Base-by-base conservation (phyloP, 2,888 invertebrate species). In the Diloba caeruleocephala region DNA sequence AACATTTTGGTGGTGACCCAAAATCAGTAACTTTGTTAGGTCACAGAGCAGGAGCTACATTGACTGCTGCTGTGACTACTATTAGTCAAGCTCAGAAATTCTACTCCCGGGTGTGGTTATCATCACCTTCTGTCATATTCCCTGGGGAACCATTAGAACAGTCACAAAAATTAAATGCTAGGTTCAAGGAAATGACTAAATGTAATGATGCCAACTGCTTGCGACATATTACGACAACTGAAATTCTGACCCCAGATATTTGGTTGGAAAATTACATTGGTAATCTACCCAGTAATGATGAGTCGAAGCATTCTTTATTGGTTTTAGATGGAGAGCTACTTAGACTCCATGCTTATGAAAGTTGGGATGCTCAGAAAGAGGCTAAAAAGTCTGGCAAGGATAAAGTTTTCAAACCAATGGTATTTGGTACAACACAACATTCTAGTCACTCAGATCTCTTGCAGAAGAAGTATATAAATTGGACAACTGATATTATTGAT, bases 21-120 rank as follows among this genome's bases (percentile, higher is more conserved):
- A 90, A 94, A 0, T 94, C 96, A 2, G 97, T 98, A 0, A 98
- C 97, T 0, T 80, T 98, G 26, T 94, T 98, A 73, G 98, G 98
- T 0, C 97, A 98, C 79, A 94, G 97, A 14, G 97, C 98, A 0
- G 98, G 98, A 0, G 98, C 96, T 0, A 98, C 98, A 0, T 86
- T 98, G 9, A 96, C 97, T 0, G 96, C 97, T 0, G 96, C 97
- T 0, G 87, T 98, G 29, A 94, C 96, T 77, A 87, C 96, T 62
- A 82, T 95, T 92, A 8, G 90, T 83, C 66, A 94, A 48, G 92
- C 95, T 1, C 94, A 95, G 43, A 95, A 95, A 36, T 90, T 97
- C 3, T 98, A 97, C 76, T 92, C 96, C 0, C 92, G 96, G 41
- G 96, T 96, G 3, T 98, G 98, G 98, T 94, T 97, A 0, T 96